Evolutionary conservation across 2,797 vertebrate genomes (phyloP).

Genomic region (Staurois parvus): DNA sequence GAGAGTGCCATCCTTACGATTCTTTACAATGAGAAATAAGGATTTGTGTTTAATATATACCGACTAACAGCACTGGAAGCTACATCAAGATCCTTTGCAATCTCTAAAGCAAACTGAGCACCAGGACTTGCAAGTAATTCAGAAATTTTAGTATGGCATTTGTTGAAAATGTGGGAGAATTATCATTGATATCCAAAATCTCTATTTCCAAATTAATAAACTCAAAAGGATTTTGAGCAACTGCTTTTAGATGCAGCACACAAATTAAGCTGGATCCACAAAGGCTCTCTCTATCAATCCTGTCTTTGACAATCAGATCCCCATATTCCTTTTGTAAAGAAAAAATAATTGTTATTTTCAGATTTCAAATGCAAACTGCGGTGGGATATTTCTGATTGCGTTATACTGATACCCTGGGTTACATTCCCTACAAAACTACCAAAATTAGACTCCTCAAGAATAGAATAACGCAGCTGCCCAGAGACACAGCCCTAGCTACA

Average conservation of each 20-base stretch:
- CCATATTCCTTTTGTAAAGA: slow-evolving; percentile 17
- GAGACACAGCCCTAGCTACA: slow-evolving; percentile 39
- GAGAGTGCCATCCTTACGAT: too few relatives aligned
- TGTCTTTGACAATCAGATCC: slow-evolving; percentile 10
- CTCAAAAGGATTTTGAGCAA: slow-evolving; percentile 31
- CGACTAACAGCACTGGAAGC: too few relatives aligned
- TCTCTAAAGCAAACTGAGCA: not conserved
- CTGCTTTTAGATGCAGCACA: slow-evolving; percentile 22
- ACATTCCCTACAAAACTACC: slow-evolving; percentile 24
- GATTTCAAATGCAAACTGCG: slow-evolving; percentile 68
- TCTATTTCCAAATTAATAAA: slow-evolving; percentile 26
- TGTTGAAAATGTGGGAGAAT: slow-evolving; percentile 25
- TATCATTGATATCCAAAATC: slow-evolving; percentile 38
- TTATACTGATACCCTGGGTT: slow-evolving; percentile 35
- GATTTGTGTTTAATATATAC: too few relatives aligned
- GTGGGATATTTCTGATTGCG: slow-evolving; percentile 12
- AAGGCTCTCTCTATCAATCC: slow-evolving; percentile 67
- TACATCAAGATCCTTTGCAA: slow-evolving; percentile 63
- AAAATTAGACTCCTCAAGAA: slow-evolving; percentile 37
- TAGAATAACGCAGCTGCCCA: too few relatives aligned
- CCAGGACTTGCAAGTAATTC: slow-evolving; percentile 12
- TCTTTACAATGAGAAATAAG: too few relatives aligned
- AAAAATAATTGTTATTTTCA: slow-evolving; percentile 26
- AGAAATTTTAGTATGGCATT: slow-evolving; percentile 8
- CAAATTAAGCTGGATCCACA: slow-evolving; percentile 7